phyloP scores from a whole-genome alignment of 2,797 vertebrate genomes.

The Carcharodon carcharias region DNA sequence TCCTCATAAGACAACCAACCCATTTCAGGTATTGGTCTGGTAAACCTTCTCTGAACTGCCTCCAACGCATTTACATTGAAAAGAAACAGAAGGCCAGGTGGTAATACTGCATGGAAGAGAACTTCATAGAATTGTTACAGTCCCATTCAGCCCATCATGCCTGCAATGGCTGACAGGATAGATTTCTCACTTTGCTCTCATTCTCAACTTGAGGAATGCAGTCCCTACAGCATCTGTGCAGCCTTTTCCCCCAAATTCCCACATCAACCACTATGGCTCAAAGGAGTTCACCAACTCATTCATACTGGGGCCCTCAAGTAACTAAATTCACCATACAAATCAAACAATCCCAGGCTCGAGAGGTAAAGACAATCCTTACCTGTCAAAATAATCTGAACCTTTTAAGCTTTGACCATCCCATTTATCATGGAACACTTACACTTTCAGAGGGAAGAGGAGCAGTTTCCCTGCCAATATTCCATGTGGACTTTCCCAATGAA shows the following conservation, averaged over 20 bases:
- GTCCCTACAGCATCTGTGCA: not conserved
- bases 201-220: not conserved
- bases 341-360: not conserved
- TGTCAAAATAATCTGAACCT: not conserved
- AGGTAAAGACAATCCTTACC: not conserved
- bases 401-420: not conserved
- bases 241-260: not conserved
- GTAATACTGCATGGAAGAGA: not conserved
- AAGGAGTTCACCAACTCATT: too few relatives aligned
- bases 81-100: not conserved
- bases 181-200: not conserved
- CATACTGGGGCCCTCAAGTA: too few relatives aligned
- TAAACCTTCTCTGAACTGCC: too few relatives aligned
- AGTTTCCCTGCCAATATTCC: not conserved
- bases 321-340: not conserved
- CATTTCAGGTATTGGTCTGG: too few relatives aligned
- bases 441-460: not conserved
- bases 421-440: slow-evolving; percentile 48
- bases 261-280: not conserved
- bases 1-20: too few relatives aligned
- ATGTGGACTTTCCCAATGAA: not conserved
- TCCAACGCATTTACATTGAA: not conserved
- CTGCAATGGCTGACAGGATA: too few relatives aligned
- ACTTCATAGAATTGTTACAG: too few relatives aligned
- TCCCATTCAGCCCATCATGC: too few relatives aligned